Evolutionary conservation across 2,797 vertebrate species (phyloP).

Genomic region (Potorous gilbertii): DNA sequence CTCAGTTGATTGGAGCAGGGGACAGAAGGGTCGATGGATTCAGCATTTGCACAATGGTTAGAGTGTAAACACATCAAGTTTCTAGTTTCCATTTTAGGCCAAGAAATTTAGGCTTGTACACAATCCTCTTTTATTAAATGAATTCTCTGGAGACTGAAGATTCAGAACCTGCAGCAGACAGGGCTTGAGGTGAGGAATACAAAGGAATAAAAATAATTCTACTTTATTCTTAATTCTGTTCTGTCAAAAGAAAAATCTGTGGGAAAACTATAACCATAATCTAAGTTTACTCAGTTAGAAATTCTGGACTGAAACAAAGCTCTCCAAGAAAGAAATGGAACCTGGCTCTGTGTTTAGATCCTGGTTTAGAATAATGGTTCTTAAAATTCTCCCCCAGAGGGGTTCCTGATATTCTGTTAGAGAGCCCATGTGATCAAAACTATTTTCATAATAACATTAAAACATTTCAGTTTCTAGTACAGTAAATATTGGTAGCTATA

Average conservation of each 20-base stretch:
- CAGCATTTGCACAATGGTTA: slow-evolving; percentile 11
- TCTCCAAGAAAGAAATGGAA: neutral
- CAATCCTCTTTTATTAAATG: neutral
- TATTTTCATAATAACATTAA: neutral
- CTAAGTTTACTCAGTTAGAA: neutral
- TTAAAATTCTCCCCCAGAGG: neutral
- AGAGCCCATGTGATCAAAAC: neutral
- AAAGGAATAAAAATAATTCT: neutral
- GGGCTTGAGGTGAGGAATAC: neutral
- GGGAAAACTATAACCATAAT: neutral
- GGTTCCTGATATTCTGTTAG: neutral
- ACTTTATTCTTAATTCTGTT: neutral
- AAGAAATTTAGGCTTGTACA: neutral
- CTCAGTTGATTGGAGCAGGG: neutral
- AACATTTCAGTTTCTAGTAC: neutral
- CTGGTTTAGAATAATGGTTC: neutral
- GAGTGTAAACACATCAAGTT: neutral
- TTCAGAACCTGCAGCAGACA: neutral
- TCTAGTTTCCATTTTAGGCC: slow-evolving; percentile 19
- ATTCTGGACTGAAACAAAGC: neutral
- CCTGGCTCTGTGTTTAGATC: neutral
- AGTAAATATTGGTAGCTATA: neutral
- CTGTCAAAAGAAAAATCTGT: neutral
- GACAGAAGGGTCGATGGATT: slow-evolving; percentile 30
- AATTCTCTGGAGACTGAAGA: neutral